Conservation (phyloP, 1,140 invertebrate species). For the Tetragnatha versicolor region DNA sequence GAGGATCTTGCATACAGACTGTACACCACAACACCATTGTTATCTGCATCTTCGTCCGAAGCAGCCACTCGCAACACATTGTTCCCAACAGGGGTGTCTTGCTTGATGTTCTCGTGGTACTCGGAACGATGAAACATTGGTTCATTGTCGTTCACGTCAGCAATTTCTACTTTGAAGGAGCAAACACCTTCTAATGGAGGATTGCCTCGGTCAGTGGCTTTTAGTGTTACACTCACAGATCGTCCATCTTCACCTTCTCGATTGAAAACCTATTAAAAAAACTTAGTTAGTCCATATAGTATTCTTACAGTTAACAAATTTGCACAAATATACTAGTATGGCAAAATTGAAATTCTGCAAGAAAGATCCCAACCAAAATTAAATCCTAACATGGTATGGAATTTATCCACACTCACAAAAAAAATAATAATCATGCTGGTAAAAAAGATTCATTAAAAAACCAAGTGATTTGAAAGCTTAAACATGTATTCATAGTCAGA, state of each 20-base stretch:
- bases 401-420: too few species aligned
- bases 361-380: too few species aligned
- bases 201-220: slow-evolving; percentile 95
- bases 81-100: slow-evolving; percentile 93
- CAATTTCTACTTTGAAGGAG: slow-evolving; percentile 95
- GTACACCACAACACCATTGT: slow-evolving; percentile 76
- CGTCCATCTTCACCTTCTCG: slow-evolving; percentile 94
- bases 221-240: slow-evolving; percentile 93
- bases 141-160: slow-evolving; percentile 91
- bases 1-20: slow-evolving; percentile 85
- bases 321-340: too few species aligned
- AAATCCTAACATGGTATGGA: too few species aligned
- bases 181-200: slow-evolving; percentile 93
- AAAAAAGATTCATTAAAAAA: too few species aligned
- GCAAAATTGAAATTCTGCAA: too few species aligned
- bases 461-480: too few species aligned
- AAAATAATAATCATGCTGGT: too few species aligned
- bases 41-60: slow-evolving; percentile 94
- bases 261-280: slow-evolving; percentile 88
- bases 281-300: too few species aligned
- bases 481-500: too few species aligned
- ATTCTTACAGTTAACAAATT: too few species aligned
- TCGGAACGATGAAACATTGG: slow-evolving; percentile 94
- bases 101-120: slow-evolving; percentile 96
- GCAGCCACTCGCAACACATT: slow-evolving; percentile 90